Evolutionary conservation across 2,888 invertebrate genomes (phyloP), one percentile per base, ranked within the genome.

Genomic region (Tipula lateralis): DNA sequence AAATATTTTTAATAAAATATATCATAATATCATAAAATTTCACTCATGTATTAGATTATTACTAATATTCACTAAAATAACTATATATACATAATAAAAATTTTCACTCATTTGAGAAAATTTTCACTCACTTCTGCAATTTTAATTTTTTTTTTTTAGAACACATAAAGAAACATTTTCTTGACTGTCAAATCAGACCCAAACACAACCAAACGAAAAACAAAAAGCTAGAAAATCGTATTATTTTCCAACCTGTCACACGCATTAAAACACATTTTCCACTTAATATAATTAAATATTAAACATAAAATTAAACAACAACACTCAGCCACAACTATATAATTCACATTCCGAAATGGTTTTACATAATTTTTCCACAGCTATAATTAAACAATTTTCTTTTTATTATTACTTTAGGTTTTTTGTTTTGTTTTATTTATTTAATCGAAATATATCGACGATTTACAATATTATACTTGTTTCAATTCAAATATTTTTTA

Each of bases 11-110:
- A 66, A 24, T 66, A 66, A 24, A 66, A 19, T 66, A 66, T 66
- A 66, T 24, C 66, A 66, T 66, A 66, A 66, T 66, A 66, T 66
- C n/a, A n/a, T 66, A 66, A 66, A 66, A 66, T 66, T 66, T 66
- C 66, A 66, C 66, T 66, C 66, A 66, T 66, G n/a, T 39, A 13
- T 50, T 50, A 50, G n/a, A 44, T 16, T 66, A 66, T 44, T 66
- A 66, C n/a, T 24, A 6, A 0, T 66, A 66, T 24, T 66, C 24
- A 24, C 66, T 66, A 24, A 66, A 66, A 66, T 24, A 66, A 66
- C 66, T 66, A 66, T 66, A 32, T 32, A 66, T 66, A 66, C 66
- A 66, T 24, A 9, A 44, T 19, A 66, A 66, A 66, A 66, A 66
- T 24, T 24, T 66, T 66, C 24, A 24, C 24, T 66, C 66, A 66